Base-by-base conservation (phyloP, 2,888 invertebrate species). In the Ferdinandea cuprea region DNA sequence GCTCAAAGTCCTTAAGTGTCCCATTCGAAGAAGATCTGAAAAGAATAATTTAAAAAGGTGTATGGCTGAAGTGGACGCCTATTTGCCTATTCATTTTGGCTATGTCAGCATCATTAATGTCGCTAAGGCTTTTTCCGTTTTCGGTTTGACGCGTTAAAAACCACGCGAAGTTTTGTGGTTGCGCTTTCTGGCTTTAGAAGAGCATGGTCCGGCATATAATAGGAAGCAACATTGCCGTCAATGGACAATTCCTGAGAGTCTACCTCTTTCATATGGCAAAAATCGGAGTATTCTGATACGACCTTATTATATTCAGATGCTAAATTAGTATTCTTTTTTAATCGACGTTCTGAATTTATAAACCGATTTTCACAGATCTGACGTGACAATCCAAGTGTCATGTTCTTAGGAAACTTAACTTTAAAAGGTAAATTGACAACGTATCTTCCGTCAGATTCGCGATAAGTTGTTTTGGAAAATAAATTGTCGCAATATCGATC, bases 31-130 rank as follows among this genome's bases (percentile, higher is more conserved):
- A 61, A 0, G 21, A 25, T 13, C 76, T n/a, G n/a, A 85, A 86
- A 3, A 85, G 56, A 50, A 86, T 85, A 30, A 85, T 35, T 50
- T 86, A 86, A 59, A 50, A 86, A 9, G 68, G 56, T 0, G 79
- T 42, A 61, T 86, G 83, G 17, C 6, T 25, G n/a, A n/a, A 35
- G 15, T 73, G 21, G 5, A 86, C 54, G 8, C 50, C 32, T 52
- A 87, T 85, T 40, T 86, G 86, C 25, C 85, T 50, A 63, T 86
- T 86, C 86, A 86, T 86, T 58, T 87, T 86, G 3, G 77, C 73
- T 7, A 86, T 84, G 44, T 87, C 86, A 3, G 85, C 85, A 11
- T 85, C 85, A 11, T 86, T 76, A 0, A 85, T 3, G 11, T 59
- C 86, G 69, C 84, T 87, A 48, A 48, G 78, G 15, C 79, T 68